A percentile compares a stretch with the other conserved stretches of the same genome.
Conservation (phyloP, 2,888 invertebrate genomes). For the Troides oblongomaculatus region DNA sequence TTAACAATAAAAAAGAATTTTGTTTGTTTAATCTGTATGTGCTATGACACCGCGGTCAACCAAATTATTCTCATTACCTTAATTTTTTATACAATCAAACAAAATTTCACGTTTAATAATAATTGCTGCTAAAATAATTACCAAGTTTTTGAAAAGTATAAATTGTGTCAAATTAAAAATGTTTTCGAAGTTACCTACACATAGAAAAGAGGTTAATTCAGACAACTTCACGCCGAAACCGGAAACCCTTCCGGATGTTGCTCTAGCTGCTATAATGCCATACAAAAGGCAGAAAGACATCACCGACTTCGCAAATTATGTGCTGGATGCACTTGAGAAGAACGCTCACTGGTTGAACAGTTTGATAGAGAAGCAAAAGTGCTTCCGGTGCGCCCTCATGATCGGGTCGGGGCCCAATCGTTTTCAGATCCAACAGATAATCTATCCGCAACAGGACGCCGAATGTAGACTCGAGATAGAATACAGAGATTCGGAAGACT, state of each 20-base stretch:
- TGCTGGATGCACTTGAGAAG: slow-evolving; percentile 59
- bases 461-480: slow-evolving; percentile 66
- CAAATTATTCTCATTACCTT: not conserved
- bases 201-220: slow-evolving; percentile 45
- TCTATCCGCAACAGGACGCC: slow-evolving; percentile 57
- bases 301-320: slow-evolving; percentile 60
- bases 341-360: slow-evolving; percentile 65
- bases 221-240: slow-evolving; percentile 37
- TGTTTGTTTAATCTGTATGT: not conserved
- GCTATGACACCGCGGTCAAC: slow-evolving; percentile 3
- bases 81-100: not conserved
- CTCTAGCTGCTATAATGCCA: slow-evolving; percentile 63
- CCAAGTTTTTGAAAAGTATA: slow-evolving; percentile 30
- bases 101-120: slow-evolving; percentile 18
- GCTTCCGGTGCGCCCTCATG: slow-evolving; percentile 66
- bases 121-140: slow-evolving; percentile 25
- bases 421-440: slow-evolving; percentile 64
- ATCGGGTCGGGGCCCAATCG: slow-evolving; percentile 69
- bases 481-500: slow-evolving; percentile 62
- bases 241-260: slow-evolving; percentile 57
- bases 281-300: slow-evolving; percentile 67
- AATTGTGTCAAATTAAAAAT: slow-evolving; percentile 38
- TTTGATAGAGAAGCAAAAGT: slow-evolving; percentile 54
- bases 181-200: slow-evolving; percentile 46
- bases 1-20: not conserved